Percentiles rank a stretch among this genome's conserved stretches.
These are phyloP conservation scores for Molorchus minor DNA, from an alignment of 2,888 invertebrate genomes.

Conservation along the genomic window DNA sequence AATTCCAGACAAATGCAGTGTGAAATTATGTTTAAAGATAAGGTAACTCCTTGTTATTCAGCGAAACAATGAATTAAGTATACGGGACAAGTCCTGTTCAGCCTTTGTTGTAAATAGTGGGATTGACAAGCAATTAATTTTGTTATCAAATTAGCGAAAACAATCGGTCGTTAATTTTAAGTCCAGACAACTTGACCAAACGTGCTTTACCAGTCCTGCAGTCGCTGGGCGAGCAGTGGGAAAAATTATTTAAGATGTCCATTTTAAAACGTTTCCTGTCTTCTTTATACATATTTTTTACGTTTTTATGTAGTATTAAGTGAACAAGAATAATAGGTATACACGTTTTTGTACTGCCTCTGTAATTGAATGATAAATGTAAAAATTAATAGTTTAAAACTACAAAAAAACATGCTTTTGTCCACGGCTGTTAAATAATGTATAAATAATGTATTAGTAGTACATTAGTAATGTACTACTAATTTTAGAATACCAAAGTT, in stretches of 20 bases:
- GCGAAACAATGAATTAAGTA: slow-evolving; percentile 34
- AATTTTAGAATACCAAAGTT: too few relatives aligned
- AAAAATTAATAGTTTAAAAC: too few relatives aligned
- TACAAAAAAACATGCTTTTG: too few relatives aligned
- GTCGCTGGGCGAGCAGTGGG: slow-evolving; percentile 23
- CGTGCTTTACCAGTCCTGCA: slow-evolving; percentile 42
- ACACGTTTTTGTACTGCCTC: too few relatives aligned
- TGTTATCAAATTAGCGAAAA: slow-evolving; percentile 61
- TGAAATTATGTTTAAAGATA: slow-evolving; percentile 43
- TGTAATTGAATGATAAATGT: too few relatives aligned
- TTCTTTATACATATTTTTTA: slow-evolving; percentile 1
- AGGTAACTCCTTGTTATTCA: slow-evolving; percentile 28
- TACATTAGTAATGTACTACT: too few relatives aligned
- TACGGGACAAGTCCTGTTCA: slow-evolving; percentile 33
- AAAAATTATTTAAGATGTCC: slow-evolving; percentile 22
- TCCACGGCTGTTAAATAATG: too few relatives aligned
- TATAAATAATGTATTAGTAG: too few relatives aligned
- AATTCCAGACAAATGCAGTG: slow-evolving; percentile 48
- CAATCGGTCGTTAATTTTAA: slow-evolving; percentile 56
- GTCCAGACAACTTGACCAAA: slow-evolving; percentile 41
- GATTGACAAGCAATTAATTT: slow-evolving; percentile 61
- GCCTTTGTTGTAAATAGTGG: slow-evolving; percentile 58
- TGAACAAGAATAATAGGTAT: too few relatives aligned
- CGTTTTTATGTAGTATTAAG: too few relatives aligned
- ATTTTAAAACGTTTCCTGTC: too few relatives aligned